Evolutionary conservation across 2,888 invertebrate species (phyloP), one percentile per base, ranked within the genome.

Genomic region (Rhorus exstirpatorius): DNA sequence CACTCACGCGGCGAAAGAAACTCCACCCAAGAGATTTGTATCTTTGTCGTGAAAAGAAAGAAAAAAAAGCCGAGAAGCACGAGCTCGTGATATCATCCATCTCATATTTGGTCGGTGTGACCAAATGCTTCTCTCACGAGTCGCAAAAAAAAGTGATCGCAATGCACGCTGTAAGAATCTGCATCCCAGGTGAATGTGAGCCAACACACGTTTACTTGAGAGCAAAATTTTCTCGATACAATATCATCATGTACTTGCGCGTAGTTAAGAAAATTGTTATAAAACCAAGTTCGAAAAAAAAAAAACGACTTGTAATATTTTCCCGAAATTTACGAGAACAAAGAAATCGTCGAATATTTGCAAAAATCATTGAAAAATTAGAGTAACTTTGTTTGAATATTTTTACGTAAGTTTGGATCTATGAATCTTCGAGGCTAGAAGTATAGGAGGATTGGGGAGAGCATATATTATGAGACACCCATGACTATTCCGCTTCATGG

Each of bases 131-230:
- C 26, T 31, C 24, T 55, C 26, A 12, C 41, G 17, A 7, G n/a
- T 58, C 7, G 41, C 41, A 24, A 53, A 61, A 61, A 61, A 61
- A 61, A 61, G 21, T 41, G 41, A 61, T 61, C 21, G 61, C 61
- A 61, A 61, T 61, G 35, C 19, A 6, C 17, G 10, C 8, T 46
- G 14, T 46, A 14, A 17, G 17, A 14, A 61, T 19, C 12, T 12
- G 41, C 38, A n/a, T 24, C 19, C 35, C 12, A 60, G 61, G 41
- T 41, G n/a, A 1, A 19, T 38, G 1, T 6, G n/a, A 17, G 60
- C n/a, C 26, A 60, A 8, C 7, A 38, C 21, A 17, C 41, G 35
- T 12, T 19, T 19, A 1, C 41, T 21, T 41, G 7, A 61, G 10
- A 12, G 41, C 19, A 19, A 61, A 61, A 41, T 7, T 10, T 17